A percentile compares a stretch with the other conserved stretches of the same genome.
Conservation (phyloP, 1,140 invertebrate genomes). For the Aricia agestis region DNA sequence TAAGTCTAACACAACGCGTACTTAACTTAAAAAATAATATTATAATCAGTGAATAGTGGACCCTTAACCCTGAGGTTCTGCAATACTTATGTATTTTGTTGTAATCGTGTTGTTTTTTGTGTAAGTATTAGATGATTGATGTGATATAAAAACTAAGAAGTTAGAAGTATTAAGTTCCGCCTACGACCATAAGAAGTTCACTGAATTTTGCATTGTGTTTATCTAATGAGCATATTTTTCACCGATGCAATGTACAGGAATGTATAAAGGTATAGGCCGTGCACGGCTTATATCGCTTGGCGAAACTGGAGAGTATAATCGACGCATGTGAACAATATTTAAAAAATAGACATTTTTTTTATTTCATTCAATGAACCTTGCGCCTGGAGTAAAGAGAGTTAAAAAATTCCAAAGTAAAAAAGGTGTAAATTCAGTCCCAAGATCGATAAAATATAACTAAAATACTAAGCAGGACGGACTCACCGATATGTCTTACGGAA, state of each 20-base stretch:
- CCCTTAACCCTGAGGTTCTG: background rate
- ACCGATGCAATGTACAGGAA: background rate
- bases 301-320: background rate
- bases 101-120: no score
- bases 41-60: background rate
- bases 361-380: no score
- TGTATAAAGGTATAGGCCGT: background rate
- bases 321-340: no score
- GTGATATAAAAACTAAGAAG: background rate
- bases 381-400: background rate
- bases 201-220: background rate
- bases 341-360: no score
- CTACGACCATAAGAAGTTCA: background rate
- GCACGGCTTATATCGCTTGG: no score
- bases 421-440: slow-evolving; percentile 12
- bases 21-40: background rate
- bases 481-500: slow-evolving; percentile 34
- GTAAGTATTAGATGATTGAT: no score
- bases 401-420: background rate
- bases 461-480: slow-evolving; percentile 28
- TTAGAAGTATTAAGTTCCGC: background rate
- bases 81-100: background rate
- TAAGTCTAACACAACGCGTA: background rate
- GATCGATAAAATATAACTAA: slow-evolving; percentile 3
- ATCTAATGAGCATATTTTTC: slow-evolving; percentile 3